Evolutionary conservation across 1,140 invertebrate species (phyloP).

Genomic region (Orchestia grillus): DNA sequence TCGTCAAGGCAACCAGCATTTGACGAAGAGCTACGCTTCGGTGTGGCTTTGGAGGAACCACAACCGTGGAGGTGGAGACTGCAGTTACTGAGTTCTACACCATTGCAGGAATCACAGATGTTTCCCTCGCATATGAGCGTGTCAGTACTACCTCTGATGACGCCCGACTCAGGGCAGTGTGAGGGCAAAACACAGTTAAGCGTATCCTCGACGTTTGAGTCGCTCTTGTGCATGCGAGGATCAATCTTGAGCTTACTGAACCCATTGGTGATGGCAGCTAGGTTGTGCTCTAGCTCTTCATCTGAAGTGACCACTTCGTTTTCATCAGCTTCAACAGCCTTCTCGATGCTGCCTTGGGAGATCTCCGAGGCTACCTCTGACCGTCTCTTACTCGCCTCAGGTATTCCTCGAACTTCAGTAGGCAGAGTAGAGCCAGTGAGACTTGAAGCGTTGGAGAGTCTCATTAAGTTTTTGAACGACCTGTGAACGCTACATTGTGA

Average conservation of each 20-base stretch:
- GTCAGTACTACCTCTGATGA: constrained; percentile 20
- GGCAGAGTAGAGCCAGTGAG: not conserved
- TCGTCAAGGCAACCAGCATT: not conserved
- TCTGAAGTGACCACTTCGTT: constrained; percentile 21
- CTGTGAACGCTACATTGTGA: constrained; percentile 21
- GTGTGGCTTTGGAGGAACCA: not conserved
- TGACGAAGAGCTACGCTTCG: not conserved
- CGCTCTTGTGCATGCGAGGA: not conserved
- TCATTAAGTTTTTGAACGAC: constrained; percentile 37
- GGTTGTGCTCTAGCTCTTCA: constrained; percentile 17
- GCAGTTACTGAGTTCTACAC: constrained; percentile 26
- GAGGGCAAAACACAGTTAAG: not conserved
- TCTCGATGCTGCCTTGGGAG: constrained; percentile 23
- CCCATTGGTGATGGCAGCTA: not conserved
- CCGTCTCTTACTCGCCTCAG: constrained; percentile 17
- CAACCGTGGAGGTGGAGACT: constrained; percentile 4
- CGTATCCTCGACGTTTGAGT: constrained; percentile 21
- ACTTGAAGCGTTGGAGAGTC: not conserved
- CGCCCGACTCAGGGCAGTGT: not conserved
- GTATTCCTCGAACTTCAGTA: constrained; percentile 19
- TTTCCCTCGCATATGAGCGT: constrained; percentile 19
- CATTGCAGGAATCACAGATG: constrained; percentile 45
- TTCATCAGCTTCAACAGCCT: constrained; percentile 43
- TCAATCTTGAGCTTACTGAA: not conserved
- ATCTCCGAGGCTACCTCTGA: constrained; percentile 34